Evolutionary conservation across 1,140 invertebrate species (phyloP), one percentile per base, ranked within the genome.

Genomic region (Leptonema lineaticorne): DNA sequence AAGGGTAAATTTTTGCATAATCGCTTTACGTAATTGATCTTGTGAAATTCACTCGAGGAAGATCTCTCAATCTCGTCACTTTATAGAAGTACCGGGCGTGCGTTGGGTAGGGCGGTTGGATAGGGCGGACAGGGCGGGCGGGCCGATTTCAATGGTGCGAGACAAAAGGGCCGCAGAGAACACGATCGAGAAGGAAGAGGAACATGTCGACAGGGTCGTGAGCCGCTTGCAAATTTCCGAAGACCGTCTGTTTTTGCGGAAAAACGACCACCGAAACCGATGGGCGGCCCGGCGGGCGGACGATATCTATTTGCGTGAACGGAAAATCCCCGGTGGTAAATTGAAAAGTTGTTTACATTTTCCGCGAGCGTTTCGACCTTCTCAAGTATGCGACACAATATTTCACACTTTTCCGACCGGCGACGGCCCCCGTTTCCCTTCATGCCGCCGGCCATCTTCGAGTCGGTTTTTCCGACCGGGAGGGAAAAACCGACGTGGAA

Each of bases 271-370:
- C n/a, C n/a, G n/a, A n/a, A n/a, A n/a, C n/a, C n/a, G n/a, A n/a
- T n/a, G n/a, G n/a, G n/a, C n/a, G n/a, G n/a, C n/a, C n/a, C n/a
- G n/a, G n/a, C n/a, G n/a, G n/a, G 30, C 59, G 22, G 30, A 16
- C 59, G 56, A 58, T 58, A 62, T 62, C 59, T 37, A 45, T 62
- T 37, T 62, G 29, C 59, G 59, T 58, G 56, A 45, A 45, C 24
- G 59, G 59, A 62, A 45, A 62, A 62, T 62, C 59, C 37, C 30
- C 30, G 59, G 59, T 27, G 33, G 59, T 37, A 45, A 62, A 62
- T 62, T 62, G 59, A 62, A 62, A 62, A 62, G 59, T 62, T 62
- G 59, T 62, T 62, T 62, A 45, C 59, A 37, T 45, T 62, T 58
- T 60, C 24, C 59, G 30, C 18, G 48, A 59, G 57, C 22, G 56